Conservation (phyloP, 2,888 invertebrate species). For the Alloscopus bannaensis region DNA sequence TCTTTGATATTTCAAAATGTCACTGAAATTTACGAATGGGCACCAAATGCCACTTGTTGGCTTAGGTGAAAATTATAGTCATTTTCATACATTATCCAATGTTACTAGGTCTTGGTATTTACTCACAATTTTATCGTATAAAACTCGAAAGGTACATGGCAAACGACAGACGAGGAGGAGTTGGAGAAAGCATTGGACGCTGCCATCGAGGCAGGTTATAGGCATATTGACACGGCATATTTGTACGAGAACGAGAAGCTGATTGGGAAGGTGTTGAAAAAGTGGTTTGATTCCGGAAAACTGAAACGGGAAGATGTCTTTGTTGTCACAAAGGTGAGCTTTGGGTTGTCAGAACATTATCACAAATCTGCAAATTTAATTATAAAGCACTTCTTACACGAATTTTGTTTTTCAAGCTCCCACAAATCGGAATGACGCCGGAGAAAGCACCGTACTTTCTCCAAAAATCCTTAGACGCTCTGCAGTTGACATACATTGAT, state of each 20-base stretch:
- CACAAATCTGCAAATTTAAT: neutral
- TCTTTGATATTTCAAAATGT: too few species aligned
- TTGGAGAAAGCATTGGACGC: constrained; percentile 81
- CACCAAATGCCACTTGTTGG: constrained; percentile 84
- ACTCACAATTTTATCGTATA: neutral
- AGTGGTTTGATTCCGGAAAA: constrained; percentile 83
- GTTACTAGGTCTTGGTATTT: neutral
- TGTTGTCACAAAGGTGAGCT: constrained; percentile 86
- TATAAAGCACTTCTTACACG: neutral
- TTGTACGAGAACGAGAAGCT: constrained; percentile 86
- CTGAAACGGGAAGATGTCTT: constrained; percentile 86
- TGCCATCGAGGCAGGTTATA: constrained; percentile 86
- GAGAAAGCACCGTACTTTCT: constrained; percentile 83
- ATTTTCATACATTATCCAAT: neutral
- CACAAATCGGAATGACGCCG: constrained; percentile 80
- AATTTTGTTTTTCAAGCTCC: constrained; percentile 77
- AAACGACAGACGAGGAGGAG: constrained; percentile 54
- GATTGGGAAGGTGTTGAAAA: constrained; percentile 84
- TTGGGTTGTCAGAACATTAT: neutral
- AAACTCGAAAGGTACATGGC: constrained; percentile 52
- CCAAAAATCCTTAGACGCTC: constrained; percentile 81
- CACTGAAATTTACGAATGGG: constrained; percentile 75
- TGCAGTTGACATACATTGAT: constrained; percentile 88
- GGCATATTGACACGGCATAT: constrained; percentile 88
- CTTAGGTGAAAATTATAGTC: constrained; percentile 20